Conservation (phyloP, 2,797 vertebrate genomes). For the Thaleichthys pacificus region DNA sequence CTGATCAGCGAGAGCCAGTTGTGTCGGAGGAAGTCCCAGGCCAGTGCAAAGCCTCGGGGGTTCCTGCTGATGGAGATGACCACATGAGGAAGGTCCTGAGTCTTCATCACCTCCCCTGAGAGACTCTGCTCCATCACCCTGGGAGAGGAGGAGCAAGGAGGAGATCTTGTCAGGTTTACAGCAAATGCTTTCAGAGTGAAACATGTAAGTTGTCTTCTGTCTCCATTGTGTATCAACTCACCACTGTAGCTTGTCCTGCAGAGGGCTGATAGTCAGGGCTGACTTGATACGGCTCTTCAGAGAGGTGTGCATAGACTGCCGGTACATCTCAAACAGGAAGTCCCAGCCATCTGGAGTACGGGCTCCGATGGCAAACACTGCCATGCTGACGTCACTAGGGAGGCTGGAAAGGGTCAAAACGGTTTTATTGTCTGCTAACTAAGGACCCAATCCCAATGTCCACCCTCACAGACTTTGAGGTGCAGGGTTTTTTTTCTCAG, state of each 20-base stretch:
- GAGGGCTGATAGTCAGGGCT: conserved; percentile 74
- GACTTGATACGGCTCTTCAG: conserved; percentile 77
- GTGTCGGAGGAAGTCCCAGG: conserved; percentile 83
- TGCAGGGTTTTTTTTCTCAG: too few relatives aligned
- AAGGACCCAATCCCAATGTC: too few relatives aligned
- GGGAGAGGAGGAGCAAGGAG: conserved; percentile 7
- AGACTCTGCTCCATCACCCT: conserved; percentile 90
- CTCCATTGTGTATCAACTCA: conserved; percentile 53
- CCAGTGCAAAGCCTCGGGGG: conserved; percentile 78
- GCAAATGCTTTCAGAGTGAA: background rate
- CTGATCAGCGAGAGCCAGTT: conserved; percentile 83
- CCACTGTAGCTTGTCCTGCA: conserved; percentile 83
- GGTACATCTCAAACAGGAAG: conserved; percentile 86
- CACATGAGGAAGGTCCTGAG: conserved; percentile 84
- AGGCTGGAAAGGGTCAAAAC: conserved; percentile 69
- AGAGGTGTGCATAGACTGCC: conserved; percentile 69
- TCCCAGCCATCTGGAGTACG: conserved; percentile 84
- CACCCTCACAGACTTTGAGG: too few relatives aligned
- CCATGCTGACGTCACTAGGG: conserved; percentile 80
- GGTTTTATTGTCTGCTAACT: background rate
- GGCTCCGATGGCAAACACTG: conserved; percentile 83
- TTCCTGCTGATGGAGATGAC: conserved; percentile 76
- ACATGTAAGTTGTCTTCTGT: background rate
- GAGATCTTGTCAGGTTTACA: background rate
- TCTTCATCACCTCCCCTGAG: conserved; percentile 82